Base-by-base conservation (phyloP, 2,113 vertebrate species). In the Manacus vitellinus region DNA sequence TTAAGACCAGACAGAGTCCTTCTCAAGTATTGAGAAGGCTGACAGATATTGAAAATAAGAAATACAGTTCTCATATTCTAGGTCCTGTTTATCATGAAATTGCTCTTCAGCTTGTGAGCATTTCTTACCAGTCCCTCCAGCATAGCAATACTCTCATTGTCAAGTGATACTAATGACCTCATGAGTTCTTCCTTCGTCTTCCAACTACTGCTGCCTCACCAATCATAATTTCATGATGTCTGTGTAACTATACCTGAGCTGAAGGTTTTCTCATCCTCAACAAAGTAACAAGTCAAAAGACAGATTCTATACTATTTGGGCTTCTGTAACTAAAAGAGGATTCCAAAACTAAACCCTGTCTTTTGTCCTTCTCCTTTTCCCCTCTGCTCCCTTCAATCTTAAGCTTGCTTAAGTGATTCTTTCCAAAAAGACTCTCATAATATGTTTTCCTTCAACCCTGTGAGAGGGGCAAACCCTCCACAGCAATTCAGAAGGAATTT, bases 381-480 rank as follows among this genome's bases (percentile, higher is more conserved):
- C 24, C 30, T 67, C 39, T 65, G 12, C 18, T 67, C 41, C 33
- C 37, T 81, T 58, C 46, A 54, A 2, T 19, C 12, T 39, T 16
- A n/a, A 74, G 12, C 15, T 43, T 35, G 13, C 5, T 65, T 8
- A 8, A 73, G 13, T 10, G 33, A 14, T 73, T 65, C 63, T 31
- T 70, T 44, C 46, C 63, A 37, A 20, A 88, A 74, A 89, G 46
- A 4, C 12, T 5, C 3, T 66, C 23, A 49, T 1, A 56, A 4
- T 6, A 47, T 6, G 2, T 58, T 22, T 46, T 30, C 22, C 14
- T 76, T 52, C 31, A 70, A 0, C 12, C 44, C 12, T 0, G 1
- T 17, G 37, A 52, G 22, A 51, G 8, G 15, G 23, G 37, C 8
- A 92, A 94, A 39, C 12, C 25, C 30, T 58, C 33, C 4, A 6